Percentiles rank a stretch among this genome's conserved stretches.
Conservation (phyloP, 2,888 invertebrate genomes). For the Lumbricus terrestris region DNA sequence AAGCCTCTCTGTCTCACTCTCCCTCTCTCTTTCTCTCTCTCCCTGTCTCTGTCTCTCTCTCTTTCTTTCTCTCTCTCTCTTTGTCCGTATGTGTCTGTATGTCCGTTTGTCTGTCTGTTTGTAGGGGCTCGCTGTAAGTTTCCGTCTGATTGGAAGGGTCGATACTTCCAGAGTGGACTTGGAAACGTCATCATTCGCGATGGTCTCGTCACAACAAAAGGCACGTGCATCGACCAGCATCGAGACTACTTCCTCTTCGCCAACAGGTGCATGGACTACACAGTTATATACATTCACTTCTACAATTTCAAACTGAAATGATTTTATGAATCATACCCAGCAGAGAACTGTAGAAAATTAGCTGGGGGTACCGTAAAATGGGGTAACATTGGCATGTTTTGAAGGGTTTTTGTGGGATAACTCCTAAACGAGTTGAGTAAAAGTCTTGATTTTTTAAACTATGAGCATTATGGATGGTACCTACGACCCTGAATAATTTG, state of each 20-base stretch:
- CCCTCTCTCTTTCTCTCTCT: not conserved
- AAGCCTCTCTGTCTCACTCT: not conserved
- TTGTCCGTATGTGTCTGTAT: not conserved
- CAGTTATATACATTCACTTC: not conserved
- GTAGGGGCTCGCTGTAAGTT: conserved; percentile 32
- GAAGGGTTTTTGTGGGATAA: too few species aligned
- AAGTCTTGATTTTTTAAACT: too few species aligned
- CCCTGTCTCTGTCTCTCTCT: conserved; percentile 13
- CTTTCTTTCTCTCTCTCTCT: too few species aligned
- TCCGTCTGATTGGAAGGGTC: conserved; percentile 33
- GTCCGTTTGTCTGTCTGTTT: not conserved
- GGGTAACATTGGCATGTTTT: too few species aligned
- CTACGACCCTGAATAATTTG: too few species aligned
- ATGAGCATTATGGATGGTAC: too few species aligned
- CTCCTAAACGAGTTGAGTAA: too few species aligned
- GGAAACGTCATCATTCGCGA: conserved; percentile 33
- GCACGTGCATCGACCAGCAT: conserved; percentile 31
- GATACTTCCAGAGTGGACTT: conserved; percentile 35
- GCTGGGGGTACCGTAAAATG: too few species aligned
- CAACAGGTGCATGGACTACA: too few species aligned
- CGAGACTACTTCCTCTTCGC: conserved; percentile 33
- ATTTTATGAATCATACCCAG: too few species aligned
- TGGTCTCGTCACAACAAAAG: conserved; percentile 29
- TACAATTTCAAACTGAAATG: too few species aligned
- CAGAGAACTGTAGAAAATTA: too few species aligned